Evolutionary conservation across 2,888 invertebrate species (phyloP).

Genomic region (Acanthosepion pharaonis): DNA sequence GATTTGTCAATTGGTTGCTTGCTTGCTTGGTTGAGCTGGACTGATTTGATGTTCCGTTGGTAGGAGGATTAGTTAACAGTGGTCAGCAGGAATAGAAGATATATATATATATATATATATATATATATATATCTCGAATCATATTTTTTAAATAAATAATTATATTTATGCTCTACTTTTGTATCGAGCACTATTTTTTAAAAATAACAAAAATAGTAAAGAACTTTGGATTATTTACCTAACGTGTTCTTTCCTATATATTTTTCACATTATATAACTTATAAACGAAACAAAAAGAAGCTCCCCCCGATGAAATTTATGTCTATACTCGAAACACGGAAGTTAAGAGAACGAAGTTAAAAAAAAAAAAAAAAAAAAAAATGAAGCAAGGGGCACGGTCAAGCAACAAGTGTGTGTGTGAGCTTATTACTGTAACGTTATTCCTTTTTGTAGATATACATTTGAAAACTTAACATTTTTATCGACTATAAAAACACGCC

Average conservation of each 20-base stretch:
- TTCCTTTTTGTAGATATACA: too few relatives aligned
- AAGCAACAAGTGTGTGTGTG: neutral
- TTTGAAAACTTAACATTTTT: too few relatives aligned
- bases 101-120: neutral
- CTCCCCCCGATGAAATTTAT: neutral
- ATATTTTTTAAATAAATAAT: too few relatives aligned
- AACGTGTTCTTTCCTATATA: too few relatives aligned
- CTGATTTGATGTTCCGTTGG: neutral
- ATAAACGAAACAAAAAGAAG: neutral
- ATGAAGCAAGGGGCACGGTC: rapidly evolving
- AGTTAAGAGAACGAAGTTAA: too few relatives aligned
- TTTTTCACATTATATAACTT: too few relatives aligned
- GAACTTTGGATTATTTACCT: too few relatives aligned
- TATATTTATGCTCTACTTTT: too few relatives aligned
- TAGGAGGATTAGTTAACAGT: neutral
- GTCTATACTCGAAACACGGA: neutral
- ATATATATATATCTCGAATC: neutral
- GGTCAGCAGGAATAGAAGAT: neutral
- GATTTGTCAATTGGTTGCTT: neutral
- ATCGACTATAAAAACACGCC: too few relatives aligned
- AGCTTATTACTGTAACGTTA: too few relatives aligned
- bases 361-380: neutral
- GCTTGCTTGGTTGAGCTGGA: neutral
- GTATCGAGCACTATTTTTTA: too few relatives aligned
- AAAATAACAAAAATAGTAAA: too few relatives aligned